Percentiles rank a stretch among this genome's conserved stretches.
Conservation (phyloP, 2,888 invertebrate genomes). For the Ecliptopera silaceata region DNA sequence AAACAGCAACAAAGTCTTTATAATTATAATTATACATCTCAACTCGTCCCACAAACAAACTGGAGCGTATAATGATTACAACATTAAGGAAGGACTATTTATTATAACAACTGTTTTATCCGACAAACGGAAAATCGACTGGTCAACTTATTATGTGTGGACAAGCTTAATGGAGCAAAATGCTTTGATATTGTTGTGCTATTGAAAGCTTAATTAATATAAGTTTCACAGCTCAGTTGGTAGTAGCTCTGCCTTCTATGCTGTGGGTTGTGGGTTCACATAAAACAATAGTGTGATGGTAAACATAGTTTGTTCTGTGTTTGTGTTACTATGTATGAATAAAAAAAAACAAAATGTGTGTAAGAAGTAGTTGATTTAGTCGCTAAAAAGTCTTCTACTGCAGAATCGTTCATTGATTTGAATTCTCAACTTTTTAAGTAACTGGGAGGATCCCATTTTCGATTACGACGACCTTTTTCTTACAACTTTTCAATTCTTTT, state of each 20-base stretch:
- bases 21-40: constrained; percentile 4
- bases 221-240: constrained; percentile 21
- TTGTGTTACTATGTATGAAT: no score
- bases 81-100: constrained; percentile 31
- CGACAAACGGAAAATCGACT: constrained; percentile 20
- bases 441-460: no score
- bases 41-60: constrained; percentile 36
- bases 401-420: no score
- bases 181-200: constrained; percentile 30
- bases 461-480: no score
- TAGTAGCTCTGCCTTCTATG: constrained; percentile 4
- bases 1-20: neutral
- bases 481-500: no score
- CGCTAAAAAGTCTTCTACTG: no score
- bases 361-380: no score
- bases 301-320: no score
- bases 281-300: no score
- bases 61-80: constrained; percentile 37
- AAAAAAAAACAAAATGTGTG: no score
- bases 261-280: no score
- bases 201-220: constrained; percentile 34
- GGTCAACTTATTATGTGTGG: constrained; percentile 32
- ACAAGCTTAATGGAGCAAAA: constrained; percentile 30
- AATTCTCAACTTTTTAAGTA: no score
- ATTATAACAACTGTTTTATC: constrained; percentile 27